Evolutionary conservation across 1,140 invertebrate species (phyloP), one percentile per base, ranked within the genome.

Genomic region (Achroia grisella): DNA sequence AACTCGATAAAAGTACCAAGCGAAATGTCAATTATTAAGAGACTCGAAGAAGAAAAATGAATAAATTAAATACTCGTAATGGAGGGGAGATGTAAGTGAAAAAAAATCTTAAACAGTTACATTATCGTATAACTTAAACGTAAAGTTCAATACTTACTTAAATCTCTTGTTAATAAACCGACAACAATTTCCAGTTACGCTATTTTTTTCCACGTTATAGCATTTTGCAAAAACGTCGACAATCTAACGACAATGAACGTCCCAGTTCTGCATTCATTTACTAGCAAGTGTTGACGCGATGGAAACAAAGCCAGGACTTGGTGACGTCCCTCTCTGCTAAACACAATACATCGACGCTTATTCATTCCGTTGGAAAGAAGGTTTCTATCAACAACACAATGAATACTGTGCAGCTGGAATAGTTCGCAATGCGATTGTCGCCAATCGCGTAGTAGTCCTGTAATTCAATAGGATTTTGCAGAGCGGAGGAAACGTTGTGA

Each of bases 191-290:
- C 48, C 43, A 23, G 17, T 23, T 23, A 23, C 17, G 17, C 2
- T 23, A 23, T 23, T 23, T 23, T 23, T 43, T 46, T 47, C 30
- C 17, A 47, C 37, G 31, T 44, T 47, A 47, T 52, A 46, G 43
- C 49, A 46, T 52, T 52, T 35, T 23, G 40, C 15, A 35, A 41
- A 43, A 48, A 39, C 44, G 30, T 30, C 34, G 32, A 23, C 17
- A 23, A 23, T 23, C 17, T 23, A 23, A 51, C 47, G 54, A 64
- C 54, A 61, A 60, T 61, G 52, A 47, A 34, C 44, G 62, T 40
- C 47, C 59, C 42, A 62, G 53, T 66, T 66, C 47, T 48, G 37
- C 51, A 48, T 66, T 54, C 61, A 57, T 60, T 55, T 45, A 35
- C 52, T 33, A 45, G 42, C 47, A 65, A 58, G 62, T 65, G 62